Percentiles rank a stretch among this genome's conserved stretches.
Conservation (phyloP, 2,113 vertebrate genomes). For the Procavia capensis region DNA sequence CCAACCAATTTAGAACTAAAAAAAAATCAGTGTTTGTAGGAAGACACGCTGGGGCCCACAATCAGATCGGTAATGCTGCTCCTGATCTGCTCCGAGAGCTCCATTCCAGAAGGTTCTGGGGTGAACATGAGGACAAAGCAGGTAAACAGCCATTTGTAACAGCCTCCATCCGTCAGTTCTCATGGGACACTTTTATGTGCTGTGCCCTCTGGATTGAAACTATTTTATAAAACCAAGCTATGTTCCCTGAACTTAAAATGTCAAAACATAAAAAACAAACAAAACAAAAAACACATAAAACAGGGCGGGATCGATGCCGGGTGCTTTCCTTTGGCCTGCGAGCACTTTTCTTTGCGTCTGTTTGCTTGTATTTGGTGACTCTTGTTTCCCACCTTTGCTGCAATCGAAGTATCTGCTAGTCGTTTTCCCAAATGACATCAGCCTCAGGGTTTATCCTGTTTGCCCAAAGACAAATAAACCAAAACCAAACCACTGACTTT, state of each 20-base stretch:
- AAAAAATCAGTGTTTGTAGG: neutral
- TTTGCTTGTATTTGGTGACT: neutral
- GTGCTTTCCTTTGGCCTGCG: fast-evolving
- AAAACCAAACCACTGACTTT: neutral
- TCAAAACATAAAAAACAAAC: slow-evolving; percentile 24
- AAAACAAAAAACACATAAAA: neutral
- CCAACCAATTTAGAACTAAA: neutral
- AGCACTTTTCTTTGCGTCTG: fast-evolving
- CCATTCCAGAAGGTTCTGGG: slow-evolving; percentile 26
- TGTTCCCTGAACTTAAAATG: slow-evolving; percentile 56
- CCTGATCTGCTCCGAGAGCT: neutral
- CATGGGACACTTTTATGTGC: slow-evolving; percentile 9
- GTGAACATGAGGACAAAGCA: neutral
- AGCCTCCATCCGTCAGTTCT: neutral
- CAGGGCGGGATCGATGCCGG: neutral
- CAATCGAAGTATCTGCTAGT: neutral
- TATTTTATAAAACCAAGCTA: slow-evolving; percentile 45
- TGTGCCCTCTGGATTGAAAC: slow-evolving; percentile 23
- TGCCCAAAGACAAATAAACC: neutral
- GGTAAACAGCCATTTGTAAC: neutral
- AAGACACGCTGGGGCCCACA: neutral
- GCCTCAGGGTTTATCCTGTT: neutral
- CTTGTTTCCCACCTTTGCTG: neutral
- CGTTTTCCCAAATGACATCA: neutral
- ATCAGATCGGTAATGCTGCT: neutral